Conservation (phyloP, 2,797 vertebrate species). For the Eupleurogrammus muticus region DNA sequence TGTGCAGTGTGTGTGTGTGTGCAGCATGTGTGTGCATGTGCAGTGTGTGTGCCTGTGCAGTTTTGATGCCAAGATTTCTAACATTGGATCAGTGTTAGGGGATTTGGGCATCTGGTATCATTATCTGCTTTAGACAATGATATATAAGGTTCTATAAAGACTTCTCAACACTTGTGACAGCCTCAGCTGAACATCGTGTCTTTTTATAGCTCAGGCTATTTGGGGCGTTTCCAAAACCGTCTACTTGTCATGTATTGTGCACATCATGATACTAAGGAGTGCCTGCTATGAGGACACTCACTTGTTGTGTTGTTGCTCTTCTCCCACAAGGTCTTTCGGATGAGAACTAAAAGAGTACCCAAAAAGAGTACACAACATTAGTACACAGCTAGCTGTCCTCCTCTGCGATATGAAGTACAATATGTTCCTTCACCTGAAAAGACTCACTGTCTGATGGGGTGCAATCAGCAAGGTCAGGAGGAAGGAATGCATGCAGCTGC, state of each 20-base stretch:
- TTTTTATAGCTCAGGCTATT: slow-evolving; percentile 58
- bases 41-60: not conserved
- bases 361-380: no score
- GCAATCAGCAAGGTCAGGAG: slow-evolving; percentile 61
- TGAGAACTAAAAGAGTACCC: slow-evolving; percentile 22
- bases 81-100: not conserved
- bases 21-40: no score
- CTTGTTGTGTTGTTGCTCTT: slow-evolving; percentile 11
- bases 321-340: slow-evolving; percentile 24
- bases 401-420: slow-evolving; percentile 49
- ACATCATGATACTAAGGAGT: not conserved
- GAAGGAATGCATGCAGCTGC: not conserved
- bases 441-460: slow-evolving; percentile 50
- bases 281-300: not conserved
- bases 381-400: slow-evolving; percentile 5
- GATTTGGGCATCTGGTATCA: slow-evolving; percentile 7
- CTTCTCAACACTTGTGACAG: slow-evolving; percentile 22
- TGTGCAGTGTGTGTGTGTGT: not conserved
- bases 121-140: slow-evolving; percentile 9
- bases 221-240: slow-evolving; percentile 50
- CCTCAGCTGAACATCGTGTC: not conserved
- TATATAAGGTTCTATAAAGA: not conserved
- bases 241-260: slow-evolving; percentile 26
- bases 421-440: slow-evolving; percentile 59
- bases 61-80: not conserved